phyloP scores from a whole-genome alignment of 2,113 vertebrate species.

The Atractosteus spatula region DNA sequence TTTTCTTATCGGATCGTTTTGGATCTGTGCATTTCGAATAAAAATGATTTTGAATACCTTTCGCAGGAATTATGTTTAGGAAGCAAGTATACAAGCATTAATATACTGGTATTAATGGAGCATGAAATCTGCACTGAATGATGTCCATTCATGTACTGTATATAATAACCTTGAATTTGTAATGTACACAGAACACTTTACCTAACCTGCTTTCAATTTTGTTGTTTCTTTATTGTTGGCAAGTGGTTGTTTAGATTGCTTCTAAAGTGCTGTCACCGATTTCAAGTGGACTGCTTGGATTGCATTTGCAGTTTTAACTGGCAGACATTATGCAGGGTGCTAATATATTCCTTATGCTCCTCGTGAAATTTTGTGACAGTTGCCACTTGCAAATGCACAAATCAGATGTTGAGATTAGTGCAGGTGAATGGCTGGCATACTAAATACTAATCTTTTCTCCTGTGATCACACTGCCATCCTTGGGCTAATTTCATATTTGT shows the following conservation, averaged over 20 bases:
- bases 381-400: constrained; percentile 17
- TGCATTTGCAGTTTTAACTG: neutral
- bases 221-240: constrained; percentile 31
- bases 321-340: neutral
- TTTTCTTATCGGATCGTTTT: neutral
- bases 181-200: neutral
- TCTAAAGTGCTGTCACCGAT: constrained; percentile 14
- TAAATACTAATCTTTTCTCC: neutral
- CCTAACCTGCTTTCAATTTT: constrained; percentile 26
- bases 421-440: neutral
- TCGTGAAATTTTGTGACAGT: neutral
- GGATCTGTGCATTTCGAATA: constrained; percentile 22
- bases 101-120: constrained; percentile 11
- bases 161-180: neutral
- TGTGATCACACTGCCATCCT: constrained; percentile 9
- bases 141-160: constrained; percentile 6
- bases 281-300: constrained; percentile 1
- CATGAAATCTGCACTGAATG: neutral
- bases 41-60: constrained; percentile 28
- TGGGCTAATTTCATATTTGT: constrained; percentile 28
- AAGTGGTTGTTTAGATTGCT: constrained; percentile 19
- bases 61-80: constrained; percentile 42
- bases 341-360: constrained; percentile 4
- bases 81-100: constrained; percentile 32
- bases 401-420: constrained; percentile 32